Evolutionary conservation across 2,797 vertebrate genomes (phyloP).

Genomic region (Malurus splendens): DNA sequence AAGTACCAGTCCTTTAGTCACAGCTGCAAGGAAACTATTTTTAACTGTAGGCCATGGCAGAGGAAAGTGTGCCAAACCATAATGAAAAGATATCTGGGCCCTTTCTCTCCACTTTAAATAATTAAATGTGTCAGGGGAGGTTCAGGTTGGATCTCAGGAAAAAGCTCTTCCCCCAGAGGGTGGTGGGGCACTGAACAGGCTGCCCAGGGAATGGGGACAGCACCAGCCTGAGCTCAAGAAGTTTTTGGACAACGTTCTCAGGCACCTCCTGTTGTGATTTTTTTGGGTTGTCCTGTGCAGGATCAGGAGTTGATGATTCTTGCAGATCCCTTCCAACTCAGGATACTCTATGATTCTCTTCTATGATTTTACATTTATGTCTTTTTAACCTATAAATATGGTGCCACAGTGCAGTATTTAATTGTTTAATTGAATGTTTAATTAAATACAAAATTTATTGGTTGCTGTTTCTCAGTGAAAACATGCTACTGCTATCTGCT

Average conservation of each 20-base stretch:
- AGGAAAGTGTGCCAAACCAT: not conserved
- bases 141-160: not conserved
- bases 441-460: not conserved
- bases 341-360: not conserved
- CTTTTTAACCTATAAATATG: not conserved
- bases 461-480: not conserved
- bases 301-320: not conserved
- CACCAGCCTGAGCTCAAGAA: not conserved
- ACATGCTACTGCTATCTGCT: not conserved
- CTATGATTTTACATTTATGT: not conserved
- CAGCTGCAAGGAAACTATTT: not conserved
- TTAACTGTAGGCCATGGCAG: not conserved
- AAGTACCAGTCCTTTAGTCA: not conserved
- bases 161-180: not conserved
- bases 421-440: not conserved
- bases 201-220: not conserved
- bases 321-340: not conserved
- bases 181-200: too few species aligned
- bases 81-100: not conserved
- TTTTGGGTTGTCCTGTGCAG: not conserved
- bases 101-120: not conserved
- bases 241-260: rapidly evolving
- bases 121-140: not conserved
- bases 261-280: not conserved
- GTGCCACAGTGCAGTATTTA: not conserved